phyloP scores from a whole-genome alignment of 2,113 vertebrate species.

The Dicentrarchus labrax region DNA sequence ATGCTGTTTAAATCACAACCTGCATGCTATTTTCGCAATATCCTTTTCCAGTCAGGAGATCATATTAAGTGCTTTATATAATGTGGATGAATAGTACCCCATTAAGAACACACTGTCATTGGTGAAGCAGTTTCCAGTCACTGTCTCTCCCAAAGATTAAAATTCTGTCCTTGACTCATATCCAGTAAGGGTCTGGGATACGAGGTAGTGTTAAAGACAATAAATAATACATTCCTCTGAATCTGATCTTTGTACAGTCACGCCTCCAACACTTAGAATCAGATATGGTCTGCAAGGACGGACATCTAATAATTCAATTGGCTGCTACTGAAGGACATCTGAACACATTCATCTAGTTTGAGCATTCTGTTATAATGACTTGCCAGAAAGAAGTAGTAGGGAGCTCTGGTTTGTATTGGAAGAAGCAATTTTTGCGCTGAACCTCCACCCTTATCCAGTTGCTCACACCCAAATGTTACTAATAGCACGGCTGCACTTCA shows the following conservation, averaged over 20 bases:
- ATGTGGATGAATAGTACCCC: background rate
- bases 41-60: background rate
- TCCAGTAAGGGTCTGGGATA: background rate
- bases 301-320: conserved; percentile 48
- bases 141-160: background rate
- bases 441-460: conserved; percentile 54
- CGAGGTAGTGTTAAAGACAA: conserved; percentile 14
- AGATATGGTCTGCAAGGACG: conserved; percentile 32
- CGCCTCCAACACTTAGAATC: conserved; percentile 28
- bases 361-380: conserved; percentile 31
- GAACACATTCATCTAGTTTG: conserved; percentile 43
- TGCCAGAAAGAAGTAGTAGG: conserved; percentile 9
- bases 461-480: conserved; percentile 50
- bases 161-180: conserved; percentile 22
- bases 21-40: background rate
- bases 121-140: conserved; percentile 2
- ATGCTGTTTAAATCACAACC: background rate
- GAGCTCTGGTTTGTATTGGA: conserved; percentile 19
- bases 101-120: background rate
- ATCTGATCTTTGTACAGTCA: conserved; percentile 41
- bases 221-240: conserved; percentile 57
- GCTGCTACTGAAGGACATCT: conserved; percentile 45
- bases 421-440: conserved; percentile 49
- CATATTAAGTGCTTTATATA: background rate
- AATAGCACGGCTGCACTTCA: conserved; percentile 66